Base-by-base conservation (phyloP, 2,113 vertebrate genomes). In the Otis tarda region DNA sequence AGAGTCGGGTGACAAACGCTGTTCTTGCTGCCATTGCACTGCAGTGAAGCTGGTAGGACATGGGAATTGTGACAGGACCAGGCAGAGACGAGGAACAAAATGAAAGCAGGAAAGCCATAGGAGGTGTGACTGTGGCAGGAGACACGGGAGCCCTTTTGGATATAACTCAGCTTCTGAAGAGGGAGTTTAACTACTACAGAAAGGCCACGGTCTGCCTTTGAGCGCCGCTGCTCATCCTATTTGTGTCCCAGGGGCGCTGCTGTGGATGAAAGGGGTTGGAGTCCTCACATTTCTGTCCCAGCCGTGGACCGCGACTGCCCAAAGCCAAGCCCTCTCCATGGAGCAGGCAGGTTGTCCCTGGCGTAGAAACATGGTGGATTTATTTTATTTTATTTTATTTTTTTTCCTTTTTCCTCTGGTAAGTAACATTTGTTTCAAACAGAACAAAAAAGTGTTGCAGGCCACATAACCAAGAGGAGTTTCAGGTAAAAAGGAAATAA, bases 1-100 rank as follows among this genome's bases (percentile, higher is more conserved):
- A 33, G 13, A 15, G 25, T 14, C 1, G 5, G 24, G 19, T 59
- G 47, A 28, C 9, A 52, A 63, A 16, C 0, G 0, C 19, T 16
- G 39, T 24, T 49, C n/a, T 21, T 50, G 43, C 83, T 50, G 43
- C 47, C 23, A 43, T 43, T 43, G 41, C 41, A 16, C 41, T 31
- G 59, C 28, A 39, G 53, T 6, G 57, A 49, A 61, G 64, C 56
- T 70, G 56, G 49, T 12, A 25, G 33, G 56, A 9, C 37, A 37
- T 0, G 1, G 50, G 50, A 82, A 33, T 64, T 49, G 52, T 14
- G 50, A n/a, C 19, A 11, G 17, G 43, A 45, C 37, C 14, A 31
- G 23, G 7, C 59, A 61, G 30, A 2, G 8, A 59, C 10, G 24
- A 13, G 9, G 27, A 31, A 12, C 6, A 37, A 27, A 74, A 39